Percentiles rank a stretch among this genome's conserved stretches.
phyloP scores from a whole-genome alignment of 2,888 invertebrate genomes.

The Diachrysia chrysitis region DNA sequence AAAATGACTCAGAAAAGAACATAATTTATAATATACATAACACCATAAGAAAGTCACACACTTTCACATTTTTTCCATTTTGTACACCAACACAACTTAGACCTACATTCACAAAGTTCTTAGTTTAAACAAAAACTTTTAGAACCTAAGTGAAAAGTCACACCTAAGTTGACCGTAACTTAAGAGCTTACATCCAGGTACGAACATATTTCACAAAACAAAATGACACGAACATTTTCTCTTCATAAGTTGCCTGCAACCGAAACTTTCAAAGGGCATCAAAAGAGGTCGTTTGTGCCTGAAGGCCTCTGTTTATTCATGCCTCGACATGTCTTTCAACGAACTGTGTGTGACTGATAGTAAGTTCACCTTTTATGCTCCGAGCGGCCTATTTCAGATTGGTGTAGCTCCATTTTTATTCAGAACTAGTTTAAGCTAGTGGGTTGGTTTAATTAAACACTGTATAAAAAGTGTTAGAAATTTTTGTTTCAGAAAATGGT shows the following conservation, averaged over 20 bases:
- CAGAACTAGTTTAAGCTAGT: slow-evolving; percentile 10
- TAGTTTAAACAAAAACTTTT: not conserved
- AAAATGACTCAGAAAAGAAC: not conserved
- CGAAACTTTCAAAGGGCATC: slow-evolving; percentile 18
- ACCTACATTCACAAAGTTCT: not conserved
- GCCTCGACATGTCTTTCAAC: slow-evolving; percentile 38
- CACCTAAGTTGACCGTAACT: not conserved
- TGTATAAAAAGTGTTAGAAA: too few species aligned
- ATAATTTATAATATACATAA: slow-evolving; percentile 1
- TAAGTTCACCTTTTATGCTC: slow-evolving; percentile 33
- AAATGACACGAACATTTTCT: slow-evolving; percentile 13
- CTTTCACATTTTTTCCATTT: not conserved
- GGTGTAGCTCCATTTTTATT: slow-evolving; percentile 28
- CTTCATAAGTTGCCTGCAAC: slow-evolving; percentile 13
- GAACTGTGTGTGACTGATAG: slow-evolving; percentile 55
- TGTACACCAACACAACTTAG: not conserved
- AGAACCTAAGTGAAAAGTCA: not conserved
- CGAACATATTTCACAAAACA: slow-evolving; percentile 12
- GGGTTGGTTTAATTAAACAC: too few species aligned
- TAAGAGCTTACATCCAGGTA: slow-evolving; percentile 19
- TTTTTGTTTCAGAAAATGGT: slow-evolving; percentile 9
- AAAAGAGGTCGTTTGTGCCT: slow-evolving; percentile 29
- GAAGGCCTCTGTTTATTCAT: slow-evolving; percentile 50
- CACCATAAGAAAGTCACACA: not conserved
- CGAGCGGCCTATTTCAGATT: slow-evolving; percentile 27